Conservation (phyloP, 2,888 invertebrate species). For the Ctena decussata region DNA sequence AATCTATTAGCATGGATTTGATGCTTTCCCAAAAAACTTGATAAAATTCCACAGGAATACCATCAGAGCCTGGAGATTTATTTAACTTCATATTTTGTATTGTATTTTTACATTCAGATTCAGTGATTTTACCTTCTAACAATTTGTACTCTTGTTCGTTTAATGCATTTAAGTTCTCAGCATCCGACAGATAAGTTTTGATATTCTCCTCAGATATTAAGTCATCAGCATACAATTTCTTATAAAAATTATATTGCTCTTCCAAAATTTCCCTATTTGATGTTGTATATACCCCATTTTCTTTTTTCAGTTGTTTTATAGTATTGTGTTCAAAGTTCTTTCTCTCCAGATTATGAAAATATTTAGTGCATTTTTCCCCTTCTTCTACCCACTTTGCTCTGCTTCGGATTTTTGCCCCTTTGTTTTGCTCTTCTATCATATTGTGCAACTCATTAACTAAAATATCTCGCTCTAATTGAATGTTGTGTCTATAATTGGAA, state of each 20-base stretch:
- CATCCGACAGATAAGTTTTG: not conserved
- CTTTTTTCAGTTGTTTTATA: not conserved
- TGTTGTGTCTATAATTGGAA: not conserved
- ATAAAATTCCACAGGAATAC: constrained; percentile 39
- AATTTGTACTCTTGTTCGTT: not conserved
- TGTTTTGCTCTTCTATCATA: not conserved
- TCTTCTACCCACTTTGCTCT: not conserved
- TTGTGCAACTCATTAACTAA: not conserved
- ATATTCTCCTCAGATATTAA: not conserved
- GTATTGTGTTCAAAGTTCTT: not conserved
- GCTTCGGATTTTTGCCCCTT: not conserved
- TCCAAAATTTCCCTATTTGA: constrained; percentile 2
- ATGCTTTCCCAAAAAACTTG: constrained; percentile 26
- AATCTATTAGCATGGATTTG: not conserved
- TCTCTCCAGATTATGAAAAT: constrained; percentile 86
- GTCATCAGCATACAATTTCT: not conserved
- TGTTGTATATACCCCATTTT: not conserved
- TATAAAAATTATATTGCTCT: not conserved
- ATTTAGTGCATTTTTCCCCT: constrained; percentile 6
- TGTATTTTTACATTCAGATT: not conserved
- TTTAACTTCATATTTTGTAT: constrained; percentile 36
- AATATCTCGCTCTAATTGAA: not conserved
- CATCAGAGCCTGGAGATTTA: constrained; percentile 36
- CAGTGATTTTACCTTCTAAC: not conserved
- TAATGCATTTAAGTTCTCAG: not conserved